These are phyloP conservation scores for Ammospiza caudacuta DNA, from an alignment of 2,113 vertebrate genomes.

Conservation along the genomic window DNA sequence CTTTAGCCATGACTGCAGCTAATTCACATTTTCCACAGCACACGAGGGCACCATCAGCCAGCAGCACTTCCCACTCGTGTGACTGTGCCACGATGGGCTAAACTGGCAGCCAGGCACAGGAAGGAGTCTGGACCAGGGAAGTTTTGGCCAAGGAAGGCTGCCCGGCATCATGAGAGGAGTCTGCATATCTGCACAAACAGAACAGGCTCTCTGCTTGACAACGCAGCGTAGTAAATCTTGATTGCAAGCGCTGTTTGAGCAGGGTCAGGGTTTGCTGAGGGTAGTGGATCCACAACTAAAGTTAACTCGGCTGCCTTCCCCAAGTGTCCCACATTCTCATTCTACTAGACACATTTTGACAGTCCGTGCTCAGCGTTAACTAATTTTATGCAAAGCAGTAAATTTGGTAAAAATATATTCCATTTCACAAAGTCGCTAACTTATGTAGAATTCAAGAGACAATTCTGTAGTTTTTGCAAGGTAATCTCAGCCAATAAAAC, in stretches of 20 bases:
- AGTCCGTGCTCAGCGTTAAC: background rate
- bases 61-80: background rate
- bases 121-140: background rate
- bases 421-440: background rate
- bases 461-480: background rate
- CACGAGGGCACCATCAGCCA: background rate
- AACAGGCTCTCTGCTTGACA: background rate
- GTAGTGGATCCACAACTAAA: background rate
- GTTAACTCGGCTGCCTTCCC: slow-evolving; percentile 9
- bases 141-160: background rate
- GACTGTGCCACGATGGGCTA: background rate
- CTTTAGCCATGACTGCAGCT: background rate
- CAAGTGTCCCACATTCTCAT: background rate
- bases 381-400: slow-evolving; percentile 30
- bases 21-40: background rate
- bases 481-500: background rate
- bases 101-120: background rate
- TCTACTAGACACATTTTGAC: slow-evolving; percentile 11
- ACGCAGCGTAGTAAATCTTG: background rate
- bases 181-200: background rate
- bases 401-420: slow-evolving; percentile 14
- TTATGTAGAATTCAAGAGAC: slow-evolving; percentile 2
- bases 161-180: background rate
- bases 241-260: background rate
- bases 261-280: slow-evolving; percentile 2